Evolutionary conservation across 2,888 invertebrate genomes (phyloP).

Genomic region (Mystacides longicornis): DNA sequence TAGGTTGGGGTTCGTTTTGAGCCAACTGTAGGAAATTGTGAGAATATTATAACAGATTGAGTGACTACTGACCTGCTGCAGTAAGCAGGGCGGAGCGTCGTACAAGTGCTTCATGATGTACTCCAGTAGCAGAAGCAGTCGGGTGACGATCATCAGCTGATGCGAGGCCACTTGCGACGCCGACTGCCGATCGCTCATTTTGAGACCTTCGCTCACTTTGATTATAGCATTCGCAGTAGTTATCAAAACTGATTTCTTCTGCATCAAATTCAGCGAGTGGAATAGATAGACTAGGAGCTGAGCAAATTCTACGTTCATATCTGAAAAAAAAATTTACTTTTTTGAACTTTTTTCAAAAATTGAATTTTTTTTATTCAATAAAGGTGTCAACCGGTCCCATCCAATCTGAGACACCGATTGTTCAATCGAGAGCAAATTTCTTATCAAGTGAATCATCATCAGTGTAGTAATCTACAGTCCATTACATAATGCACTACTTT

Average conservation of each 20-base stretch:
- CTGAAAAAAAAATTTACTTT: conserved; percentile 40
- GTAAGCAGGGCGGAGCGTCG: conserved; percentile 78
- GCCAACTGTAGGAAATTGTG: too few relatives aligned
- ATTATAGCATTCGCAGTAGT: conserved; percentile 66
- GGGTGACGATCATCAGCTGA: conserved; percentile 75
- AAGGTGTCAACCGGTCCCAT: too few relatives aligned
- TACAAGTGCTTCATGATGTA: conserved; percentile 94
- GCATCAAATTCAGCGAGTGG: conserved; percentile 91
- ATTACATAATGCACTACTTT: too few relatives aligned
- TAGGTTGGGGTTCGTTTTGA: too few relatives aligned
- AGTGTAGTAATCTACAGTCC: too few relatives aligned
- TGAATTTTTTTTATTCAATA: neutral
- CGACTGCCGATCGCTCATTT: conserved; percentile 39
- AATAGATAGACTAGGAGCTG: conserved; percentile 89
- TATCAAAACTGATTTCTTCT: conserved; percentile 88
- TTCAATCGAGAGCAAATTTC: too few relatives aligned
- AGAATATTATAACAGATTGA: too few relatives aligned
- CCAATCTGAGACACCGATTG: too few relatives aligned
- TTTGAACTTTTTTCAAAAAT: neutral
- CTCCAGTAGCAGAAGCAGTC: conserved; percentile 80
- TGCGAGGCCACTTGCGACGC: conserved; percentile 41
- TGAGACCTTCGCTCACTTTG: conserved; percentile 41
- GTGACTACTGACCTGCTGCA: conserved; percentile 80
- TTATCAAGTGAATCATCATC: too few relatives aligned
- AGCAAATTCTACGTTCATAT: conserved; percentile 93